Evolutionary conservation across 1,140 invertebrate genomes (phyloP).

Genomic region (Megathymus violae): DNA sequence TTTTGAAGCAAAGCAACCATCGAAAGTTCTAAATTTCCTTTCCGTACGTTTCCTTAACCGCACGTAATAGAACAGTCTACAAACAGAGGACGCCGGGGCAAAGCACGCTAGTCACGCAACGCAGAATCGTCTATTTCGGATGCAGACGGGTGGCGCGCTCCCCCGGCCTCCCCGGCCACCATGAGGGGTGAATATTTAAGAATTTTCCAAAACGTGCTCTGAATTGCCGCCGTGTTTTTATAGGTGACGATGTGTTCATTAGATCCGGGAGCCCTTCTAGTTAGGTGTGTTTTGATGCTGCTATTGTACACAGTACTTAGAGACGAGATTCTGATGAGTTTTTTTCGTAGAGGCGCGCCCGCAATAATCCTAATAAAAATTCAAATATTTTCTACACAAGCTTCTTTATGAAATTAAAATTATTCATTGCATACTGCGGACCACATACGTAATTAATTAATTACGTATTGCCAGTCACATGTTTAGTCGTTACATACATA

Average conservation of each 20-base stretch:
- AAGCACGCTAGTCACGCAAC: constrained; percentile 29
- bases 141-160: constrained; percentile 37
- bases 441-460: too few species aligned
- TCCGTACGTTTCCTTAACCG: not conserved
- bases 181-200: constrained; percentile 44
- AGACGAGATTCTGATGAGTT: too few species aligned
- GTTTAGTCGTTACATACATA: too few species aligned
- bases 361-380: too few species aligned
- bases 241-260: constrained; percentile 22
- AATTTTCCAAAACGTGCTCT: constrained; percentile 43
- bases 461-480: too few species aligned
- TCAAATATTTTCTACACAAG: too few species aligned
- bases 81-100: constrained; percentile 1
- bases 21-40: not conserved
- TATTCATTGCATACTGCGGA: too few species aligned
- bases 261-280: not conserved
- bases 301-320: too few species aligned
- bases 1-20: not conserved
- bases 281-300: too few species aligned
- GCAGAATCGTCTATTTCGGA: constrained; percentile 41
- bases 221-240: constrained; percentile 25
- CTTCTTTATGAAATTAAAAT: too few species aligned
- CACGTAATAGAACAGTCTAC: constrained; percentile 21
- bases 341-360: too few species aligned
- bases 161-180: not conserved